Evolutionary conservation across 2,113 vertebrate species (phyloP).

Genomic region (Falco punctatus): DNA sequence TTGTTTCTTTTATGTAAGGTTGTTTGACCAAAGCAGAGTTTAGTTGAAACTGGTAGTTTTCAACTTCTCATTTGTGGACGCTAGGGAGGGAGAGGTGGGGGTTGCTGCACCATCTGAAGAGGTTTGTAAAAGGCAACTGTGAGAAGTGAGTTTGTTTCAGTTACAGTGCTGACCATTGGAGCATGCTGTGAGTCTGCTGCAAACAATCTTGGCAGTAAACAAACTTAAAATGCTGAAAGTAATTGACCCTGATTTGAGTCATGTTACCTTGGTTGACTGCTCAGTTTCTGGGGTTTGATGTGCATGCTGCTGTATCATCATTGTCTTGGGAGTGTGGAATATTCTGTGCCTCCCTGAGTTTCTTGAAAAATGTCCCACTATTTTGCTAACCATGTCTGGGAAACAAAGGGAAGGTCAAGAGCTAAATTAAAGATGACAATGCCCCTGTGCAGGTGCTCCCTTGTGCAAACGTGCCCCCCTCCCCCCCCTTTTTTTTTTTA

Average conservation of each 20-base stretch:
- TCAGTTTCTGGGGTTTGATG: background rate
- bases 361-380: background rate
- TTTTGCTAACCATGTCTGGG: background rate
- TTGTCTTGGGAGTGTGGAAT: background rate
- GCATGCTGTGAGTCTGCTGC: background rate
- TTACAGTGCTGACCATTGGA: background rate
- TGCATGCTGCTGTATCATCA: rapidly evolving
- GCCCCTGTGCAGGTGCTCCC: too few species aligned
- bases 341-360: background rate
- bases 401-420: background rate
- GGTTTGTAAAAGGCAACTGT: background rate
- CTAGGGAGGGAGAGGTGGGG: background rate
- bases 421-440: background rate
- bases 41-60: background rate
- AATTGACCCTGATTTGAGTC: background rate
- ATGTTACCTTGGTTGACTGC: background rate
- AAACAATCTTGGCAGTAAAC: background rate
- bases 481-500: too few species aligned
- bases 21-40: background rate
- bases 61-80: background rate
- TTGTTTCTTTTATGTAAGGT: background rate
- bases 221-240: background rate
- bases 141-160: background rate
- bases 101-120: background rate
- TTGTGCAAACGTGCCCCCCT: too few species aligned